Evolutionary conservation across 2,797 vertebrate genomes (phyloP).

Genomic region (Enteromius trimaculatus): DNA sequence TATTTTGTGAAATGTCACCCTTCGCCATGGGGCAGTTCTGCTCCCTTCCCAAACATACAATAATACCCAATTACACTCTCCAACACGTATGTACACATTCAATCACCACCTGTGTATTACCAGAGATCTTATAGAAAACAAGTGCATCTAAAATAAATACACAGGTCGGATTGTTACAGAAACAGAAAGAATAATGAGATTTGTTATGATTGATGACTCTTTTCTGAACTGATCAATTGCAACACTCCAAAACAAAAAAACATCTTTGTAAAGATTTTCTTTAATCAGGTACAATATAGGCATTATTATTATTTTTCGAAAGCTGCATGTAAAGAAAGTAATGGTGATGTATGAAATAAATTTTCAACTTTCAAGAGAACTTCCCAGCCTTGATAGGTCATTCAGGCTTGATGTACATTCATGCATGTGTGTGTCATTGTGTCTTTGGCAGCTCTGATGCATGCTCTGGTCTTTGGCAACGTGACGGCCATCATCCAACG

Average conservation of each 20-base stretch:
- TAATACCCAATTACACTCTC: constrained; percentile 43
- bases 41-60: constrained; percentile 48
- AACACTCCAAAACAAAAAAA: neutral
- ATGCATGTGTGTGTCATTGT: constrained; percentile 20
- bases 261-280: too few species aligned
- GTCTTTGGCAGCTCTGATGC: constrained; percentile 89
- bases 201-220: neutral
- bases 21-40: constrained; percentile 65
- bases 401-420: neutral
- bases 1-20: constrained; percentile 70
- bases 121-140: constrained; percentile 15
- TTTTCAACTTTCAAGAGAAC: neutral
- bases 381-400: constrained; percentile 1
- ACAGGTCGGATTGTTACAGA: neutral
- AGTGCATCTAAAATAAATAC: constrained; percentile 6
- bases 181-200: constrained; percentile 2
- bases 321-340: neutral
- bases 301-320: neutral
- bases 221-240: neutral
- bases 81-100: constrained; percentile 43
- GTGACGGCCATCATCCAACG: constrained; percentile 98
- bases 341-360: neutral
- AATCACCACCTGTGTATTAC: constrained; percentile 31
- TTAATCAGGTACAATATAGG: neutral
- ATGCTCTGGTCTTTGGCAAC: constrained; percentile 96